A percentile compares a stretch with the other conserved stretches of the same genome.
phyloP scores from a whole-genome alignment of 2,113 vertebrate genomes.

The Pelobates fuscus region DNA sequence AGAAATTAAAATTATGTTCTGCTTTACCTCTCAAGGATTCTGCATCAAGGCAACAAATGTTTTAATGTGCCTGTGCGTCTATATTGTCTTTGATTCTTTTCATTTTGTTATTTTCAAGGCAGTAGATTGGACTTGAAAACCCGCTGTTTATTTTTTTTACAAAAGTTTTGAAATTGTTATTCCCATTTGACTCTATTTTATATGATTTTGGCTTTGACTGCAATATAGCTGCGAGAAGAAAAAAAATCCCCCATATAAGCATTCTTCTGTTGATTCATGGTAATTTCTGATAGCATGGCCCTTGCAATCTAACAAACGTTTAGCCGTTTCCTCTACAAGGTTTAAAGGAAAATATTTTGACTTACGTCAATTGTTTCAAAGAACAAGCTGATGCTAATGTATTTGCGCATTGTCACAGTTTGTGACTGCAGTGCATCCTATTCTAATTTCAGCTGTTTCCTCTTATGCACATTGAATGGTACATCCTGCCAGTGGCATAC shows the following conservation, averaged over 20 bases:
- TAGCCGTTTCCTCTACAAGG: slow-evolving; percentile 32
- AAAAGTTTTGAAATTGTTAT: too few relatives aligned
- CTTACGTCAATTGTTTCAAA: slow-evolving; percentile 45
- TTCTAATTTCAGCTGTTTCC: slow-evolving; percentile 46
- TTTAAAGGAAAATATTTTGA: slow-evolving; percentile 32
- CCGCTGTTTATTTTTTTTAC: too few relatives aligned
- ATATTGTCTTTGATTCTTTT: too few relatives aligned
- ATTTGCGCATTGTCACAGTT: slow-evolving; percentile 38
- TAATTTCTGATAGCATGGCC: slow-evolving; percentile 22
- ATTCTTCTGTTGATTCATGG: background rate
- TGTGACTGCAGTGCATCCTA: slow-evolving; percentile 35
- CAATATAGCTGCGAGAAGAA: background rate
- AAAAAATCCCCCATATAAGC: background rate
- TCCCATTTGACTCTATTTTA: background rate
- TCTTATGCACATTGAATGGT: slow-evolving; percentile 26
- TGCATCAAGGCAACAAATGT: too few relatives aligned
- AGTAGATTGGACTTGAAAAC: too few relatives aligned
- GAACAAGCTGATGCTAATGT: slow-evolving; percentile 34
- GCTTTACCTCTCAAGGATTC: too few relatives aligned
- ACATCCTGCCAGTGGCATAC: slow-evolving; percentile 40
- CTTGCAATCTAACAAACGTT: slow-evolving; percentile 34
- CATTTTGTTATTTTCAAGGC: too few relatives aligned
- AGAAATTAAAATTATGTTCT: too few relatives aligned
- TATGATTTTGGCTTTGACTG: background rate
- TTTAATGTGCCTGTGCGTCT: too few relatives aligned